Percentiles rank a stretch among this genome's conserved stretches.
Conservation (phyloP, 2,888 invertebrate species). For the Sceliomorpha sp. region DNA sequence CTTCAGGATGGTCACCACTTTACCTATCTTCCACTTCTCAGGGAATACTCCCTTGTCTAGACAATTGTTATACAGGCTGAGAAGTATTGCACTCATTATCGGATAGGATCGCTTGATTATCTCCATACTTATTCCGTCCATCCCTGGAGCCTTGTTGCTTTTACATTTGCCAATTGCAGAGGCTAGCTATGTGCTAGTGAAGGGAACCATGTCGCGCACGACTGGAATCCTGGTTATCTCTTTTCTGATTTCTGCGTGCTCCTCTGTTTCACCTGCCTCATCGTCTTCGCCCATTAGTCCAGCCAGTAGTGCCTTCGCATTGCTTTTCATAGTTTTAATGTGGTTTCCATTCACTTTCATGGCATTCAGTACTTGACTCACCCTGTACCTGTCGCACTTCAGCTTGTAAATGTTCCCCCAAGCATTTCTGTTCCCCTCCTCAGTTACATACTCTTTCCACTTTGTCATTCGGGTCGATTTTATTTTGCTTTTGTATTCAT, state of each 20-base stretch:
- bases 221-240: background rate
- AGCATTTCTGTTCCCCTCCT: slow-evolving; percentile 6
- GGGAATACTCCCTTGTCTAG: slow-evolving; percentile 23
- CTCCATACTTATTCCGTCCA: background rate
- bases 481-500: background rate
- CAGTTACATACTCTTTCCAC: slow-evolving; percentile 13
- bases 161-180: background rate
- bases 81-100: background rate
- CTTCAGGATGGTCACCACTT: slow-evolving; percentile 18
- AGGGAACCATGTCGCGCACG: background rate
- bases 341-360: background rate
- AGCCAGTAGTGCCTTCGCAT: background rate
- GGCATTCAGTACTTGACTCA: too few species aligned
- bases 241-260: background rate
- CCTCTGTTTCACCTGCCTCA: background rate
- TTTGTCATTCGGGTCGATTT: background rate
- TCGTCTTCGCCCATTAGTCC: slow-evolving; percentile 7
- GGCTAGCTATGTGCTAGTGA: background rate
- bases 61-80: slow-evolving; percentile 9
- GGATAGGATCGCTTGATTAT: slow-evolving; percentile 1
- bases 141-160: slow-evolving; percentile 13
- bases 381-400: background rate
- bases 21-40: slow-evolving; percentile 15
- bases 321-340: background rate
- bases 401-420: slow-evolving; percentile 17